Conservation (phyloP, 2,888 invertebrate species). For the Pegoplata infirma region DNA sequence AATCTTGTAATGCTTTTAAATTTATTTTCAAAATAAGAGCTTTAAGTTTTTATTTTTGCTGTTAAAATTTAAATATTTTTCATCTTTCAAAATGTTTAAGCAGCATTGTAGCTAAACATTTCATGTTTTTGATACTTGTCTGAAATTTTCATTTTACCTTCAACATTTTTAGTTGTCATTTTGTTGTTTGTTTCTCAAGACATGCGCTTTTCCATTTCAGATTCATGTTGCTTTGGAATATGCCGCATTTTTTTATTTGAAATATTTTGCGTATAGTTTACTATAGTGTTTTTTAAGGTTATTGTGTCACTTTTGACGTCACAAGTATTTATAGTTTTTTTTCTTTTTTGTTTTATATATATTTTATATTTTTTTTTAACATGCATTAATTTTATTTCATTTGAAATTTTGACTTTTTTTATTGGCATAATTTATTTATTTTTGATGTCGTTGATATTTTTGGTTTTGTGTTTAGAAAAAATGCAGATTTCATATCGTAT, state of each 20-base stretch:
- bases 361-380: background rate
- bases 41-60: constrained; percentile 2
- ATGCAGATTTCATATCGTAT: constrained; percentile 6
- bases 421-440: background rate
- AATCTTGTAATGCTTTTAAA: background rate
- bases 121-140: background rate
- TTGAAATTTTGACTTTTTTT: constrained; percentile 16
- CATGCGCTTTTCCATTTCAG: constrained; percentile 37
- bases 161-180: background rate
- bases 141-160: background rate
- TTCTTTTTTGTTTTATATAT: constrained; percentile 11
- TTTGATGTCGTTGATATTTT: background rate
- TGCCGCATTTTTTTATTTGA: constrained; percentile 42
- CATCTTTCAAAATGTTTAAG: background rate
- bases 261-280: constrained; percentile 37
- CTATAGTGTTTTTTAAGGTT: constrained; percentile 65
- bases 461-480: background rate
- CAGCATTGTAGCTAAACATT: constrained; percentile 24
- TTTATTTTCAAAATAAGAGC: constrained; percentile 5
- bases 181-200: constrained; percentile 17
- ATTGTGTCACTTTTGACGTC: constrained; percentile 71
- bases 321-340: constrained; percentile 58
- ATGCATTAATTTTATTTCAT: constrained; percentile 25
- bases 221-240: constrained; percentile 35
- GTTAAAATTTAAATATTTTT: background rate